Evolutionary conservation across 2,797 vertebrate genomes (phyloP).

Genomic region (Danio tinwini): DNA sequence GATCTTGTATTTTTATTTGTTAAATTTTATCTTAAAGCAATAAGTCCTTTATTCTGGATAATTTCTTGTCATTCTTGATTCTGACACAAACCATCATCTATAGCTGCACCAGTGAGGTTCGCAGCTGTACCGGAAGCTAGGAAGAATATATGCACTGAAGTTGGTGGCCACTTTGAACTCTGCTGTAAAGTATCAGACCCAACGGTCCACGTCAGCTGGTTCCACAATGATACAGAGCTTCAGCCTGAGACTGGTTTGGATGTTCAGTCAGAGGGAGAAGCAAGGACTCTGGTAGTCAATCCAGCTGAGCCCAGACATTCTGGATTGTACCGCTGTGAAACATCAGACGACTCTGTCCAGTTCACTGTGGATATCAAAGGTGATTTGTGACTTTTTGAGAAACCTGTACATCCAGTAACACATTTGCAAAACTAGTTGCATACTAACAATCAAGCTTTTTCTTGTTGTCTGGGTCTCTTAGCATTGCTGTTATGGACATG

Average conservation of each 20-base stretch:
- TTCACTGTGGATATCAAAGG: slow-evolving; percentile 88
- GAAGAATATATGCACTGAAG: slow-evolving; percentile 76
- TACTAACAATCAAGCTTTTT: slow-evolving; percentile 69
- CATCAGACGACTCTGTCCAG: slow-evolving; percentile 75
- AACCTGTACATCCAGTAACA: slow-evolving; percentile 62
- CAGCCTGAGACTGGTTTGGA: slow-evolving; percentile 77
- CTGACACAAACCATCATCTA: slow-evolving; percentile 76
- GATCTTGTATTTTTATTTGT: slow-evolving; percentile 25
- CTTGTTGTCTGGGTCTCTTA: slow-evolving; percentile 66
- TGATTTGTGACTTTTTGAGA: slow-evolving; percentile 78
- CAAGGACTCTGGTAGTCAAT: slow-evolving; percentile 79
- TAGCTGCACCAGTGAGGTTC: slow-evolving; percentile 75
- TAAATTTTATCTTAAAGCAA: slow-evolving; percentile 48
- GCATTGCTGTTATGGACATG: slow-evolving; percentile 59
- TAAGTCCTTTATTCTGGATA: slow-evolving; percentile 34
- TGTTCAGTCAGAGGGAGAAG: slow-evolving; percentile 79
- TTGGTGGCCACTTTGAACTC: slow-evolving; percentile 82
- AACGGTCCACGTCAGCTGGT: slow-evolving; percentile 78
- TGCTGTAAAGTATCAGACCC: slow-evolving; percentile 84
- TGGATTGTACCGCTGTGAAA: slow-evolving; percentile 84
- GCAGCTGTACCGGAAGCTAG: slow-evolving; percentile 76
- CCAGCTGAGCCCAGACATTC: slow-evolving; percentile 79
- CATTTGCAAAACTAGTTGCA: slow-evolving; percentile 64
- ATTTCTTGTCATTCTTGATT: slow-evolving; percentile 60
- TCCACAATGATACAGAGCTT: slow-evolving; percentile 82